Conservation (phyloP, 1,140 invertebrate genomes). For the Conus ventricosus region DNA sequence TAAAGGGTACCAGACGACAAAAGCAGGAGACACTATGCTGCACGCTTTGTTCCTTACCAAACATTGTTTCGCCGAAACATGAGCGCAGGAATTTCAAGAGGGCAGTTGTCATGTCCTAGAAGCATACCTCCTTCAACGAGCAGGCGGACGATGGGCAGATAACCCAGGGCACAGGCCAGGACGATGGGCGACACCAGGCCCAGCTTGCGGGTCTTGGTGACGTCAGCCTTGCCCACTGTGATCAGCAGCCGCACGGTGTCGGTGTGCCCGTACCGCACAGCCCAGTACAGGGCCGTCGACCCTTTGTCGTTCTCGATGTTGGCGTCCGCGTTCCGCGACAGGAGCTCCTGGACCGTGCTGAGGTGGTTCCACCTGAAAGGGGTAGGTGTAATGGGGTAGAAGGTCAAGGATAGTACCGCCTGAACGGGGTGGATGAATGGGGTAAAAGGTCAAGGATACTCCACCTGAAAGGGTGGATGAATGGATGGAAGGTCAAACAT, state of each 20-base stretch:
- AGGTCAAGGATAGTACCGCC: background rate
- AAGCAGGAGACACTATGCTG: no score
- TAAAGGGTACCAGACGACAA: no score
- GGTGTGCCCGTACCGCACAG: conserved; percentile 65
- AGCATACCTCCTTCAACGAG: conserved; percentile 52
- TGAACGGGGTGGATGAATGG: background rate
- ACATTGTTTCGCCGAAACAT: no score
- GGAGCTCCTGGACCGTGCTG: conserved; percentile 49
- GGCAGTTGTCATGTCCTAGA: no score
- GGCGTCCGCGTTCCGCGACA: conserved; percentile 53
- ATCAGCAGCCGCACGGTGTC: conserved; percentile 60
- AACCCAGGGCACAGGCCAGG: conserved; percentile 65
- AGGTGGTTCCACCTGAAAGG: conserved; percentile 58
- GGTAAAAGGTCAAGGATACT: conserved; percentile 11
- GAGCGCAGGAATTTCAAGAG: no score
- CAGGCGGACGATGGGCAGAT: conserved; percentile 59
- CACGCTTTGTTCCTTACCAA: no score
- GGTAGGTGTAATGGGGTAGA: background rate
- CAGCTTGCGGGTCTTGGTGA: conserved; percentile 61
- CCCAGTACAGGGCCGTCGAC: conserved; percentile 72
- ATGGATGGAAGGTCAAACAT: no score
- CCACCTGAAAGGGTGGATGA: no score
- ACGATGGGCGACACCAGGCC: conserved; percentile 69
- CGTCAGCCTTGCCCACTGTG: conserved; percentile 56
- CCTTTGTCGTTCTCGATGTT: conserved; percentile 70